Conservation (phyloP, 2,797 vertebrate genomes). For the Macropus fuliginosus region DNA sequence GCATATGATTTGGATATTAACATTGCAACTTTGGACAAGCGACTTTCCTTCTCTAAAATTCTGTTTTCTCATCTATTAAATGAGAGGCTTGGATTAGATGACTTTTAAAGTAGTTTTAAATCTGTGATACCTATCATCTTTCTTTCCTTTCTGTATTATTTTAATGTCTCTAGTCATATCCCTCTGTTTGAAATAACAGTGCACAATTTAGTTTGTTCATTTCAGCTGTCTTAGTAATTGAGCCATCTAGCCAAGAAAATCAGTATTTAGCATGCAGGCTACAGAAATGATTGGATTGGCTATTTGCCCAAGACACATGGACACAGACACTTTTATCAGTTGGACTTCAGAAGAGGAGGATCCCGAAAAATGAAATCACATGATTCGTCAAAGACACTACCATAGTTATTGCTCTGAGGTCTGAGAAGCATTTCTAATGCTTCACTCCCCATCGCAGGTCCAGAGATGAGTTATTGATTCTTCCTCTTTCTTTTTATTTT, state of each 20-base stretch:
- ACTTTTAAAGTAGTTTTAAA: neutral
- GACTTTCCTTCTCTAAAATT: neutral
- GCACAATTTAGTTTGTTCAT: neutral
- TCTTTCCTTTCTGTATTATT: neutral
- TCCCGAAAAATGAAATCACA: neutral
- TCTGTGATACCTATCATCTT: neutral
- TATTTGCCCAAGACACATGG: neutral
- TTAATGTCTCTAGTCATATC: neutral
- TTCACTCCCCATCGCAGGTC: neutral
- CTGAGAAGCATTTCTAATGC: neutral
- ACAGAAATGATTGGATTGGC: too few relatives aligned
- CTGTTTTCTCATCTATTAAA: neutral
- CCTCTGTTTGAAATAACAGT: neutral
- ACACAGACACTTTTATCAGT: neutral
- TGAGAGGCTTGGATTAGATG: neutral
- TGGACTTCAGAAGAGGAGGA: neutral
- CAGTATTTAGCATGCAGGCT: neutral
- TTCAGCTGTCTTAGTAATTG: neutral
- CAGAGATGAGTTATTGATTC: neutral
- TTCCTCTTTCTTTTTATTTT: neutral
- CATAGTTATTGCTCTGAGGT: neutral
- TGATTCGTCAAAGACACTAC: neutral
- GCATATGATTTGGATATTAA: neutral
- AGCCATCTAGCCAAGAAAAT: neutral
- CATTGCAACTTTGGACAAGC: neutral